Base-by-base conservation (phyloP, 1,140 invertebrate species). In the Theocolax elegans region DNA sequence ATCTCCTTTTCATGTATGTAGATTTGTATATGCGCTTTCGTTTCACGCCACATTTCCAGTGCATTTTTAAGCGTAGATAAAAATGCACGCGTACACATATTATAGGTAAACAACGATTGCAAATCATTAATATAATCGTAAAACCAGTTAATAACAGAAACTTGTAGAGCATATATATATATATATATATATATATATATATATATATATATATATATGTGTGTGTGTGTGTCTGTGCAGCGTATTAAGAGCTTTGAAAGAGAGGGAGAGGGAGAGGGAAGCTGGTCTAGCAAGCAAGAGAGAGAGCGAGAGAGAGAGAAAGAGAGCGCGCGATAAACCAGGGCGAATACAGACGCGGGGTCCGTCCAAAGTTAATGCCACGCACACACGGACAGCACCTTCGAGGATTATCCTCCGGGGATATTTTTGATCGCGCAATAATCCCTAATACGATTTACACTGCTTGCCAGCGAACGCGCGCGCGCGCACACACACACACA, bases 351-450 rank as follows among this genome's bases (percentile, higher is more conserved):
- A n/a, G n/a, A n/a, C n/a, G n/a, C n/a, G n/a, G n/a, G n/a, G n/a
- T n/a, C n/a, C n/a, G n/a, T n/a, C n/a, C n/a, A n/a, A 38, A 31
- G 19, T 35, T 31, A 59, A 68, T 60, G 19, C 67, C 49, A 35
- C 31, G 35, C 44, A 13, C 17, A 25, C 48, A 53, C 25, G 19
- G 12, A 53, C 38, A 51, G n/a, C 35, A 78, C 75, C 77, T 80
- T 72, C 69, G 67, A 70, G 79, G 84, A 85, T 85, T 83, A 85
- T 83, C 82, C 81, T 78, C 69, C 68, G 73, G 79, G 77, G 80
- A 85, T 83, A 86, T 86, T 84, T 85, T 83, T 84, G 79, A 86
- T 86, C 84, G 81, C 75, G 78, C 81, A 84, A 85, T 86, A 86
- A 85, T 85, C 82, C 80, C 71, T 86, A 84, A 84, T 84, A 84